Evolutionary conservation across 1,140 invertebrate species (phyloP), one percentile per base, ranked within the genome.

Genomic region (Leptinotarsa defecta): DNA sequence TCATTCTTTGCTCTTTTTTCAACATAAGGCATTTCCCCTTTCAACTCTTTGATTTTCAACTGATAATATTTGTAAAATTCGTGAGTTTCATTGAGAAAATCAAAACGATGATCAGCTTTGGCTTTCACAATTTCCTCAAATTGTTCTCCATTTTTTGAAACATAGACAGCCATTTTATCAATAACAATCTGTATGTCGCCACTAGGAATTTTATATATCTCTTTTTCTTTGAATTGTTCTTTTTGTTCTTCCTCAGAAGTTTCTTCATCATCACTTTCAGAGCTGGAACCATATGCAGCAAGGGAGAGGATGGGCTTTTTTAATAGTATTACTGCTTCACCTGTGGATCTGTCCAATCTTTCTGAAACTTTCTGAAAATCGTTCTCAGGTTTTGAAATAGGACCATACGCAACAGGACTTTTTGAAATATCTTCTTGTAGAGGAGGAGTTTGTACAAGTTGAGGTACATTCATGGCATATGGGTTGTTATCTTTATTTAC

Each of bases 121-220:
- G 91, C 92, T 82, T 92, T 92, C 0, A 98, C 93, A 43, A 95
- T 94, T 13, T 91, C 90, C 82, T 98, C 96, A 86, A 99, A 98
- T 79, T 96, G 94, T 67, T 91, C 89, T 0, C 97, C 97, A 87
- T 98, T 98, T 81, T 96, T 96, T 0, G 94, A 92, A 0, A 98
- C 96, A 84, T 98, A 98, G 74, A 92, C 92, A 2, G 96, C 96
- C 92, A 98, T 97, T 87, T 98, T 97, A 84, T 98, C 96, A 68
- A 99, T 95, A 8, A 98, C 94, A 61, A 94, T 89, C 83, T 94
- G 92, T 6, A 95, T 87, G 73, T 96, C 94, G 13, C 92, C 91
- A 0, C 95, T 92, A 19, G 94, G 94, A 8, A 90, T 86, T 20
- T 78, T 78, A 27, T 75, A 70, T 13, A 73, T 65, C 68, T 75